phyloP scores from a whole-genome alignment of 1,140 invertebrate genomes.

The Drosophila micromelanica region DNA sequence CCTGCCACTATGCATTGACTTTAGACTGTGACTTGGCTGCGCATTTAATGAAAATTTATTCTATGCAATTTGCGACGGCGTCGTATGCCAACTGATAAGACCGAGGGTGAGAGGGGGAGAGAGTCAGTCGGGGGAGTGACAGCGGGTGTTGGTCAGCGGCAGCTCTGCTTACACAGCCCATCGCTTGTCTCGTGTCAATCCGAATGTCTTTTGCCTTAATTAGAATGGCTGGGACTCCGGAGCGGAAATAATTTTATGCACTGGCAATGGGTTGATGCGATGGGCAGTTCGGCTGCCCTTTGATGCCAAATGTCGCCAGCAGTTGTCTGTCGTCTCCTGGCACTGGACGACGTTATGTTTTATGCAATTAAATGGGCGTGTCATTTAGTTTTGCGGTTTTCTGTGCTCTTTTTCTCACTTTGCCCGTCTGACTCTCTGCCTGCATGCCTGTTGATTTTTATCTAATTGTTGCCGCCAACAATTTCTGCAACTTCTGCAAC shows the following conservation, averaged over 20 bases:
- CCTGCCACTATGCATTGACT: conserved; percentile 70
- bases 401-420: conserved; percentile 15
- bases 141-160: conserved; percentile 57
- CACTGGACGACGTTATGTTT: conserved; percentile 62
- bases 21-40: conserved; percentile 40
- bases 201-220: conserved; percentile 82
- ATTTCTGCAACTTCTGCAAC: conserved; percentile 50
- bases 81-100: conserved; percentile 30
- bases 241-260: conserved; percentile 82
- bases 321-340: conserved; percentile 60
- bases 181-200: conserved; percentile 81
- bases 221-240: conserved; percentile 67
- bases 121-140: not conserved
- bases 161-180: conserved; percentile 71
- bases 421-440: conserved; percentile 10
- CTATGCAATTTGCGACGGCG: conserved; percentile 71
- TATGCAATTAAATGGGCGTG: conserved; percentile 80
- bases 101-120: not conserved
- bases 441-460: conserved; percentile 72
- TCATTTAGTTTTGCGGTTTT: conserved; percentile 70
- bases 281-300: conserved; percentile 65
- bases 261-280: conserved; percentile 39
- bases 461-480: conserved; percentile 69
- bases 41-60: conserved; percentile 82
- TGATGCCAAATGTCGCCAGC: conserved; percentile 80